Evolutionary conservation across 2,113 vertebrate species (phyloP).

Genomic region (Malurus elegans): DNA sequence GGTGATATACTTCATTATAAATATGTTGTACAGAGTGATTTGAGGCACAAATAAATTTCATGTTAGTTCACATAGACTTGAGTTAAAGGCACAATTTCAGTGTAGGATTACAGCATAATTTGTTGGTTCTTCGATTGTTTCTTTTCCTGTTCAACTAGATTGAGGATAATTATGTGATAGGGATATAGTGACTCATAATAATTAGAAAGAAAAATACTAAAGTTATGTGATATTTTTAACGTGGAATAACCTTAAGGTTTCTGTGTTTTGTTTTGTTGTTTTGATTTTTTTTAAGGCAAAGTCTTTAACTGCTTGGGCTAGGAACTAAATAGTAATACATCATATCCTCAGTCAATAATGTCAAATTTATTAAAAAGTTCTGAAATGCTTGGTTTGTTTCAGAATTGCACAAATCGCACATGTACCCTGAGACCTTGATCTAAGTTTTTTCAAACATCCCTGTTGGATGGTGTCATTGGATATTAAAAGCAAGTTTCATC

Average conservation of each 20-base stretch:
- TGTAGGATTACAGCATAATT: background rate
- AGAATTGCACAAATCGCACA: background rate
- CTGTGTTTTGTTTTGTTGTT: background rate
- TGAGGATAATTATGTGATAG: background rate
- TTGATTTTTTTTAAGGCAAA: background rate
- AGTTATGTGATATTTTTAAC: background rate
- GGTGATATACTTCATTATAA: background rate
- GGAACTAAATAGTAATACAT: background rate
- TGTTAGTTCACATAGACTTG: background rate
- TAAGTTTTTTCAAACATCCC: background rate
- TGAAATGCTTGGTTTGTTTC: background rate
- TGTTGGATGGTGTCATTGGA: background rate
- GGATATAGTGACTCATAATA: background rate
- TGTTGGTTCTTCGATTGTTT: background rate
- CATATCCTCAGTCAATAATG: background rate
- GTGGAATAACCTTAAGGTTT: background rate
- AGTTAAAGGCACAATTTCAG: background rate
- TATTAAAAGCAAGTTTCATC: background rate
- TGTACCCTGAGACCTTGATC: background rate
- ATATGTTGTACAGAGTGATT: background rate
- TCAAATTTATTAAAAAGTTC: background rate
- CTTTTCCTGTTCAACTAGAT: background rate
- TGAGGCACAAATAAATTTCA: background rate
- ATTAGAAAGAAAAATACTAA: background rate
- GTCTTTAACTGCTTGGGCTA: background rate